Evolutionary conservation across 2,797 vertebrate species (phyloP), one percentile per base, ranked within the genome.

Genomic region (Carcharodon carcharias): DNA sequence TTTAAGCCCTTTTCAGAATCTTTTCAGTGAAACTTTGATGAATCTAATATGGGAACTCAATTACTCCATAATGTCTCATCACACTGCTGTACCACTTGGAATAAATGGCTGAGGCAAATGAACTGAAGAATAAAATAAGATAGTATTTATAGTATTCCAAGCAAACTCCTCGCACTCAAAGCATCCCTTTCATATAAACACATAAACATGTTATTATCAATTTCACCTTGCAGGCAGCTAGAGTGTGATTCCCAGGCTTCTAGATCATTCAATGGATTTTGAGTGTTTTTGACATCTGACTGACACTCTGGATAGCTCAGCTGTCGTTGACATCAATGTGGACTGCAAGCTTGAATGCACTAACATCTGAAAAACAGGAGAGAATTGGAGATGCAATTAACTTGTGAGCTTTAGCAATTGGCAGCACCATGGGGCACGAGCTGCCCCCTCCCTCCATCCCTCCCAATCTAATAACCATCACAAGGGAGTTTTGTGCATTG

Each of bases 281-380:
- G 91, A 93, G 65, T 93, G 91, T 45, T 67, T 63, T 93, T 93
- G 91, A 67, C 91, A 67, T 67, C 23, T 67, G 56, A 67, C 56
- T n/a, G 26, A 67, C 91, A 67, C n/a, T 40, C n/a, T 61, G n/a
- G 63, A 67, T 23, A 50, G n/a, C 9, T 67, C n/a, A 67, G 61
- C n/a, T 93, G 63, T 67, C n/a, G 7, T 93, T 45, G 91, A 40
- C n/a, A 67, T 93, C 58, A 93, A 93, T 67, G 67, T 11, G 18
- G 91, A 67, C 91, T 56, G 63, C 63, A 93, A 45, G 91, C 91
- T 67, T 45, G 63, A 93, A 67, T 67, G 63, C 91, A 67, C 63
- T 67, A 67, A 93, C n/a, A 23, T 67, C 63, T 93, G n/a, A 93
- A 93, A 93, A 93, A 45, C 61, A 28, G 14, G 91, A 93, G 91